phyloP scores from a whole-genome alignment of 2,113 vertebrate species.

The Cervus canadensis region DNA sequence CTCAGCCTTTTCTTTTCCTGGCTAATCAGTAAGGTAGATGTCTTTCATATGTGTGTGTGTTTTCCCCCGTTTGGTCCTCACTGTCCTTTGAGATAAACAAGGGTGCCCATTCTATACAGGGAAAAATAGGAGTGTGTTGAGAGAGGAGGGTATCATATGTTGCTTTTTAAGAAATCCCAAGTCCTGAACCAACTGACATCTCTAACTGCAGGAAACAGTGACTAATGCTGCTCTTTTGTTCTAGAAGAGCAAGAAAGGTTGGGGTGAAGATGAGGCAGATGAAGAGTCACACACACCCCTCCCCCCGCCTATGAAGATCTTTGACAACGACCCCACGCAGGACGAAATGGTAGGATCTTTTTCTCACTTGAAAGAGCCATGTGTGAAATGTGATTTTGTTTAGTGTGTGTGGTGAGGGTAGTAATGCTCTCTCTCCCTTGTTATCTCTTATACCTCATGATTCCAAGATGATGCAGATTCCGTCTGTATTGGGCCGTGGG shows the following conservation, averaged over 20 bases:
- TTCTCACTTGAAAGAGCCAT: neutral
- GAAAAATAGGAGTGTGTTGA: neutral
- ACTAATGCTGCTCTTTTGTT: conserved; percentile 73
- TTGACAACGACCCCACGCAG: conserved; percentile 94
- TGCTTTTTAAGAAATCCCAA: neutral
- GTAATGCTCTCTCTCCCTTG: neutral
- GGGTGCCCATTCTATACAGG: neutral
- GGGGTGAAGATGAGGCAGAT: conserved; percentile 96
- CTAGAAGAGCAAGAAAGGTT: conserved; percentile 91
- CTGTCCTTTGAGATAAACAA: neutral
- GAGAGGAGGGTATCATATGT: neutral
- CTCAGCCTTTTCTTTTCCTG: neutral
- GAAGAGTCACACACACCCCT: conserved; percentile 95
- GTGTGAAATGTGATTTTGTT: neutral
- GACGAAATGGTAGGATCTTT: conserved; percentile 92
- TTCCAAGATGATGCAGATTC: neutral
- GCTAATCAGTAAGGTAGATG: neutral
- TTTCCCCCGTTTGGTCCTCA: neutral
- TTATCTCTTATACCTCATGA: neutral
- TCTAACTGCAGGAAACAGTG: neutral
- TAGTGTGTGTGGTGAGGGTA: accelerated
- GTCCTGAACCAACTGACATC: neutral
- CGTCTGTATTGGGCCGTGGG: neutral
- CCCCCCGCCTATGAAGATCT: conserved; percentile 98
- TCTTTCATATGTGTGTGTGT: neutral